Base-by-base conservation (phyloP, 2,113 vertebrate species). In the Microcebus lehilahytsara region DNA sequence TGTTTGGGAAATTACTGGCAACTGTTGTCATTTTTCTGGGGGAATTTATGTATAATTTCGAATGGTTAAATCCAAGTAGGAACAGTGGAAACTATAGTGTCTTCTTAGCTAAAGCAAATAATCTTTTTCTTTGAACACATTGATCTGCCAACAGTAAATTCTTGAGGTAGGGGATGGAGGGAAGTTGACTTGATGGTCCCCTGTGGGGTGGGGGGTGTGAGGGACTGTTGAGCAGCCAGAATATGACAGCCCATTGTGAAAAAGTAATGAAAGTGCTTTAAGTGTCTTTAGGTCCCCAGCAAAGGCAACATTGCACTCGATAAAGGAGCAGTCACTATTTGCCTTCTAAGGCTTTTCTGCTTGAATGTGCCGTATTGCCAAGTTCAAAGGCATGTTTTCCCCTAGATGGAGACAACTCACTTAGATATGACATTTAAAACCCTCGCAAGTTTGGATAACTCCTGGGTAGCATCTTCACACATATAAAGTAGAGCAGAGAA, bases 301-400 rank as follows among this genome's bases (percentile, higher is more conserved):
- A 87, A 60, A 22, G 6, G 34, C 8, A 46, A 2, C 12, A 7
- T 75, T 30, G 16, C 3, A 0, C 77, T 78, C 75, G n/a, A 62
- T 74, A 49, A 67, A 85, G 37, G 30, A 89, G 53, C 5, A 3
- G 20, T 17, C 60, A 72, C 37, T 66, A 2, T 89, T 94, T 83
- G 42, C 72, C 72, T 97, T 95, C 46, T 62, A 81, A 91, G 89
- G 78, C 77, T 89, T 74, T 78, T 96, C 77, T 62, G 49, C 66
- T 91, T 0, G 0, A 72, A 53, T 62, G 81, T 83, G 22, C 25
- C 8, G 8, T 42, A 56, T 72, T 62, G 72, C 77, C 60, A 96
- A 85, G 53, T 86, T 94, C 91, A 96, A 93, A 96, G 83, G 32
- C 53, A 75, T 49, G 30, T 93, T 95, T 97, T 95, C 17, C 72